These are phyloP conservation scores for Diglossa cyanea DNA, from an alignment of 2,797 vertebrate species.

Conservation along the genomic window DNA sequence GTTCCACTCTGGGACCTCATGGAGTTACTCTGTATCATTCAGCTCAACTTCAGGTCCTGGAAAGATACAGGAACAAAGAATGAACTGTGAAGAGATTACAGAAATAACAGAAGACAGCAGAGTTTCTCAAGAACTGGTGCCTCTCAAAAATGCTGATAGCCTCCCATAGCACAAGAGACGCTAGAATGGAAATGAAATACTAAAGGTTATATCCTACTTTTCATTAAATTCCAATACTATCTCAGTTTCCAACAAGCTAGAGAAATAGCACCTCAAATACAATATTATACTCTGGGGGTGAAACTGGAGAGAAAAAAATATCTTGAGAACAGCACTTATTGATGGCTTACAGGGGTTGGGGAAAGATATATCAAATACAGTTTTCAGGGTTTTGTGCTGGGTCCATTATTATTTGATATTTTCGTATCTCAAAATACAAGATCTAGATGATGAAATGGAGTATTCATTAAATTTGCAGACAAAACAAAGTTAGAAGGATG, in stretches of 20 bases:
- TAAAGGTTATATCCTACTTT: not conserved
- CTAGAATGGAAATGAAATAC: not conserved
- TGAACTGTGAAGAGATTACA: not conserved
- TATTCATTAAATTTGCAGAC: not conserved
- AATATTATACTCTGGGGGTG: not conserved
- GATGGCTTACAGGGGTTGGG: not conserved
- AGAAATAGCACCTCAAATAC: not conserved
- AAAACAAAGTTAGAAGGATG: not conserved
- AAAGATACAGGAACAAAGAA: not conserved
- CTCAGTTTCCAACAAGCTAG: not conserved
- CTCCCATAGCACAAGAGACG: not conserved
- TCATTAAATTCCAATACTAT: not conserved
- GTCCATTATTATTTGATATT: not conserved
- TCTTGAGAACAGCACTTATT: not conserved
- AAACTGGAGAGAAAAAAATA: not conserved
- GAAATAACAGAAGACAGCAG: not conserved
- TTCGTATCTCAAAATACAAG: not conserved
- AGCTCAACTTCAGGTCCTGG: not conserved
- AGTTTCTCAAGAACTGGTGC: not conserved
- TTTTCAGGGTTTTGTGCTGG: not conserved
- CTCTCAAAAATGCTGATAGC: not conserved
- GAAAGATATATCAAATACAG: not conserved
- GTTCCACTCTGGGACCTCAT: not conserved
- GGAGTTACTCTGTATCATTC: not conserved
- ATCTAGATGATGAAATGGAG: not conserved